Percentiles rank a stretch among this genome's conserved stretches.
Evolutionary conservation across 1,140 invertebrate genomes (phyloP).

Genomic region (Drosophila bocqueti): DNA sequence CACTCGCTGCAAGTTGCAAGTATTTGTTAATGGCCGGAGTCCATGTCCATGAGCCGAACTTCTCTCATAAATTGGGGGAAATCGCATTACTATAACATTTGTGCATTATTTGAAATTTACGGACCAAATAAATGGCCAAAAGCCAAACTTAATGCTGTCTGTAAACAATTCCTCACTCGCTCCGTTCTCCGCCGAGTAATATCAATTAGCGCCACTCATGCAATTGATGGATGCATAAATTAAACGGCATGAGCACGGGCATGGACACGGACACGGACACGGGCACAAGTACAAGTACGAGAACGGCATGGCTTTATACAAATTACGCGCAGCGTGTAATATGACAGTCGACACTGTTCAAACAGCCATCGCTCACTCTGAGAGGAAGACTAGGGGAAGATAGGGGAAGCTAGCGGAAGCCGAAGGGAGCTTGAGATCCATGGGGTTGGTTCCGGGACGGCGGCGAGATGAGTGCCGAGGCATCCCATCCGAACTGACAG

Average conservation of each 20-base stretch:
- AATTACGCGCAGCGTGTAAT: conserved; percentile 64
- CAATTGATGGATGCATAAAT: conserved; percentile 75
- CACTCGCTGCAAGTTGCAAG: conserved; percentile 20
- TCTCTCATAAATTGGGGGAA: conserved; percentile 15
- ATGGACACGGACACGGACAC: background rate
- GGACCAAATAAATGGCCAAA: conserved; percentile 26
- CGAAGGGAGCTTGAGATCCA: background rate
- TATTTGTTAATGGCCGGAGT: conserved; percentile 26
- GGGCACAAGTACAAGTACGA: background rate
- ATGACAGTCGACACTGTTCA: conserved; percentile 61
- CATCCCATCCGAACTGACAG: conserved; percentile 49
- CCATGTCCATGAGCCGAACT: background rate
- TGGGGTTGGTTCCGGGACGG: background rate
- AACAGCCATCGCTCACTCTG: conserved; percentile 66
- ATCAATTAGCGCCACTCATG: conserved; percentile 59
- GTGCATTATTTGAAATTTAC: conserved; percentile 33
- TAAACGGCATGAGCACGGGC: conserved; percentile 19
- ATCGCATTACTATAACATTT: conserved; percentile 28
- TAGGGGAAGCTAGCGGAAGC: background rate
- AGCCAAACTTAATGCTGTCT: conserved; percentile 17
- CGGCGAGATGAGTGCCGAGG: conserved; percentile 33
- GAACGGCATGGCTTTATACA: conserved; percentile 39
- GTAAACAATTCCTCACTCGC: conserved; percentile 25
- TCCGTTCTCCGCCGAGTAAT: conserved; percentile 7
- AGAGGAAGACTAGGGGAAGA: background rate